These are phyloP conservation scores for Drosophila borborema DNA, from an alignment of 2,888 invertebrate species.

Conservation along the genomic window DNA sequence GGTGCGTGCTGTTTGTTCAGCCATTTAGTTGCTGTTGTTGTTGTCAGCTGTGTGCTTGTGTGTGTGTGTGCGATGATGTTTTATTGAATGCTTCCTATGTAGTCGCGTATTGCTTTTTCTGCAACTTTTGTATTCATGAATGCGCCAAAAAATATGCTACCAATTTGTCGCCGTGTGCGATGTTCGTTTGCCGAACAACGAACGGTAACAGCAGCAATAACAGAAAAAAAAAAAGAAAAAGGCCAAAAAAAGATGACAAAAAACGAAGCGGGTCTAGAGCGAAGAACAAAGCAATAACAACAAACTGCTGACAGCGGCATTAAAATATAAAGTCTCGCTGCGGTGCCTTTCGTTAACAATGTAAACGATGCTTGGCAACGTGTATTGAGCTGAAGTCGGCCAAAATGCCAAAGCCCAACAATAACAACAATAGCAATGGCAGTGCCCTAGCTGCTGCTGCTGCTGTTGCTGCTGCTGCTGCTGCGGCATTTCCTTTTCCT, in stretches of 20 bases:
- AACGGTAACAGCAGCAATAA: conserved; percentile 16
- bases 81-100: conserved; percentile 78
- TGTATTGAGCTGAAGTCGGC: conserved; percentile 70
- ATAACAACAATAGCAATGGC: conserved; percentile 32
- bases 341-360: conserved; percentile 72
- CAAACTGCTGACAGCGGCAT: conserved; percentile 78
- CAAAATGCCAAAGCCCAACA: conserved; percentile 59
- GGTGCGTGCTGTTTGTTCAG: conserved; percentile 59
- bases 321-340: conserved; percentile 77
- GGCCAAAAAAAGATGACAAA: conserved; percentile 8
- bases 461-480: conserved; percentile 20
- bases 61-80: conserved; percentile 62
- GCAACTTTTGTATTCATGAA: conserved; percentile 74
- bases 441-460: conserved; percentile 16
- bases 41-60: not conserved
- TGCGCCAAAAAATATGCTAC: conserved; percentile 79
- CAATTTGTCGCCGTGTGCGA: conserved; percentile 79
- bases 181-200: conserved; percentile 51
- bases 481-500: conserved; percentile 79
- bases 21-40: conserved; percentile 36
- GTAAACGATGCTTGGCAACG: conserved; percentile 67
- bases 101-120: conserved; percentile 59
- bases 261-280: conserved; percentile 37
- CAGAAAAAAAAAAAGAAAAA: conserved; percentile 12
- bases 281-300: conserved; percentile 76